Base-by-base conservation (phyloP, 35 echinoderm and acorn worm genomes). In the Apostichopus japonicus region DNA sequence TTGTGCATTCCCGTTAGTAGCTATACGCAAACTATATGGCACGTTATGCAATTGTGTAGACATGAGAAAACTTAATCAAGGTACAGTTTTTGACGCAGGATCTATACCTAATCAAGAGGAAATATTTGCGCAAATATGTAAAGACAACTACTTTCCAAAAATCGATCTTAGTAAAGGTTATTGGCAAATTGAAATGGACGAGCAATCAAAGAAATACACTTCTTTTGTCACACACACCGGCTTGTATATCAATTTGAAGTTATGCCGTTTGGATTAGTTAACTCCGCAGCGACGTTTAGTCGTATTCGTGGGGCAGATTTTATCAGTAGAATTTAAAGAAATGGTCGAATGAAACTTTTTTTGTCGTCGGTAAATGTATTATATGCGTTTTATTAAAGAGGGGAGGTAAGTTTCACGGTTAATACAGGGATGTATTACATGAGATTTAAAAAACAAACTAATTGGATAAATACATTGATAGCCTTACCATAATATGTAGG, bases 101-200 rank as follows among this genome's bases (percentile, higher is more conserved):
- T 94, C 92, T 17, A 91, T 97, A 9, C 91, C 91, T 7, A 55
- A 93, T 57, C 91, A 88, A 77, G 90, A 93, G n/a, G 92, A 97
- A 88, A 91, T 97, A 8, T 90, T 97, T 56, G 67, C 91, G 10
- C 92, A 92, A 72, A 78, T 97, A 55, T 90, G 56, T 4, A 58
- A 92, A 89, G 96, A 90, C 79, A 10, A 54, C 14, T 93, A 90
- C 72, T 95, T 97, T 71, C 51, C 96, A 95, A 57, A 95, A 84
- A 72, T 93, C 16, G 91, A 95, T 54, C 71, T 95, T 5, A 94
- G 91, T 77, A 95, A 95, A 56, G 92, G 95, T 8, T 96, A 96
- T 63, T 95, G 94, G 94, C 94, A 95, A 33, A 82, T 95, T 67
- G 82, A 73, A n/a, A 92, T 95, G 91, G 91, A 87, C 55, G 75